Evolutionary conservation across 2,113 vertebrate genomes (phyloP), one percentile per base, ranked within the genome.

Genomic region (Ceyx cyanopectus): DNA sequence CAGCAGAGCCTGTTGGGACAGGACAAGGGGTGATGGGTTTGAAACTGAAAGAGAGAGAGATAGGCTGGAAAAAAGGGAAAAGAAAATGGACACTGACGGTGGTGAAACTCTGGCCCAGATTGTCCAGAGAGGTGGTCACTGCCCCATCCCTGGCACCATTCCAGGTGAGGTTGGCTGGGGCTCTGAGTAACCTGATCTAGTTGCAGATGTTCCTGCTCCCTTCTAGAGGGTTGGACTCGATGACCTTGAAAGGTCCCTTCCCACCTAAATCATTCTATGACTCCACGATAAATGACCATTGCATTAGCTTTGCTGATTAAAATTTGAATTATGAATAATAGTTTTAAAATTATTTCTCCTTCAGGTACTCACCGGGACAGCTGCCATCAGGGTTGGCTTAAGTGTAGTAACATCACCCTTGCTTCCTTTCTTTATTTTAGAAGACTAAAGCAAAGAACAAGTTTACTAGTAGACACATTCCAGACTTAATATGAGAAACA

Each of bases 351-450:
- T 7, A 4, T 7, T 27, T 80, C 8, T 65, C 16, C 50, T 68
- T 91, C 40, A 69, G 54, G 61, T 68, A 95, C 98, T 98, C 98
- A 99, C 99, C 63, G 99, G 99, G 37, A 99, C 99, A 68, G 99
- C 99, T 81, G 99, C 99, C 99, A 99, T 99, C 60, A 99, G 97
- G 21, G 99, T 99, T 76, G 99, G 99, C 76, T 98, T 98, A 91
- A 99, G 97, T 45, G 98, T 92, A 41, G 98, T 98, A 79, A 98
- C 97, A 93, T 99, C 99, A 70, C 99, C 99, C 96, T 98, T 99
- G 96, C 99, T 99, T 97, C 99, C 99, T 95, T 98, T 99, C 96
- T 99, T 99, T 94, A 99, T 99, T 98, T 99, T 99, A n/a, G 98
- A 98, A 62, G 99, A 99, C 99, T 99, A 90, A 29, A 95, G 32